These are phyloP conservation scores for Stenichneumon culpator DNA, from an alignment of 2,888 invertebrate genomes.

Conservation along the genomic window DNA sequence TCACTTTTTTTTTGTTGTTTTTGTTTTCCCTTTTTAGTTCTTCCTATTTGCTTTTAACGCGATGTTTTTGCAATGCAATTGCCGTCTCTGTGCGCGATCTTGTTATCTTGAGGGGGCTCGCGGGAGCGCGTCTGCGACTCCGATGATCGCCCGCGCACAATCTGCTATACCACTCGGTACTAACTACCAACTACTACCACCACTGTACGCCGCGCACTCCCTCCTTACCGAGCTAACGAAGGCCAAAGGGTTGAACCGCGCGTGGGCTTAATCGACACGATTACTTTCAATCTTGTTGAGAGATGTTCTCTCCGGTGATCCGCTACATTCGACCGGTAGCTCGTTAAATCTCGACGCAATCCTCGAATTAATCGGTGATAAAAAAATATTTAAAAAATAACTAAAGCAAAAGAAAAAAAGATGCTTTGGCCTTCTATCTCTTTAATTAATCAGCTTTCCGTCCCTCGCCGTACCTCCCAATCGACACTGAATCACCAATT, in stretches of 20 bases:
- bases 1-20: constrained; percentile 54
- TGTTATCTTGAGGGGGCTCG: constrained; percentile 30
- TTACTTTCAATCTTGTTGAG: constrained; percentile 61
- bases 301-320: constrained; percentile 17
- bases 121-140: constrained; percentile 30
- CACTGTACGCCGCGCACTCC: constrained; percentile 37
- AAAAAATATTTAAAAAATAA: constrained; percentile 11
- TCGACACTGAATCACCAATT: constrained; percentile 41
- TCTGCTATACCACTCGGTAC: constrained; percentile 37
- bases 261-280: constrained; percentile 57
- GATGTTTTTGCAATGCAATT: constrained; percentile 37
- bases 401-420: neutral
- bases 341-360: constrained; percentile 51
- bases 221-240: constrained; percentile 46
- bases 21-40: constrained; percentile 10
- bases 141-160: constrained; percentile 43
- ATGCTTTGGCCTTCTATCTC: constrained; percentile 17
- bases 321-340: constrained; percentile 12
- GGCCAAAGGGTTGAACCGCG: constrained; percentile 57
- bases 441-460: constrained; percentile 27
- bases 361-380: constrained; percentile 6
- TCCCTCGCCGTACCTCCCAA: neutral
- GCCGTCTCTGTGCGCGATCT: neutral
- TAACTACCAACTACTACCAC: constrained; percentile 26
- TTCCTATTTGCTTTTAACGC: constrained; percentile 39